Evolutionary conservation across 2,888 invertebrate species (phyloP).

Genomic region (Piscicola geometra): DNA sequence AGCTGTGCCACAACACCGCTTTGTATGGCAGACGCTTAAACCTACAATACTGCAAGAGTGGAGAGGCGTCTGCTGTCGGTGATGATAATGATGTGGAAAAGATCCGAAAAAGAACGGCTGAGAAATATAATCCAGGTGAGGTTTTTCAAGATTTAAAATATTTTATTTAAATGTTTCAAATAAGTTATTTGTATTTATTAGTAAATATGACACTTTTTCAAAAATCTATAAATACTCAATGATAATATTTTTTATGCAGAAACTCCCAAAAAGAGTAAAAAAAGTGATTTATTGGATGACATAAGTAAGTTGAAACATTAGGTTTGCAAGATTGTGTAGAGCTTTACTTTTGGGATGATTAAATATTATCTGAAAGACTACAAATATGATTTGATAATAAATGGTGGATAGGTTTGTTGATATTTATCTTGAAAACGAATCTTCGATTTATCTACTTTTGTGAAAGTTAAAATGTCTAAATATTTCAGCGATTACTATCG

Average conservation of each 20-base stretch:
- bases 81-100: constrained; percentile 66
- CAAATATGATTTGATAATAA: neutral
- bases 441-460: neutral
- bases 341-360: neutral
- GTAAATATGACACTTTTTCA: no score
- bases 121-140: constrained; percentile 46
- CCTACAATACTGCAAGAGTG: constrained; percentile 65
- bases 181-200: no score
- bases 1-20: constrained; percentile 91
- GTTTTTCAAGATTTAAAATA: neutral
- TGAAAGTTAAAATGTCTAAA: neutral
- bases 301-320: constrained; percentile 7
- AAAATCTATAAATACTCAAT: neutral
- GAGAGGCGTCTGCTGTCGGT: constrained; percentile 62
- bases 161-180: no score
- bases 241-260: neutral
- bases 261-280: neutral
- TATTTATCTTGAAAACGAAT: constrained; percentile 4
- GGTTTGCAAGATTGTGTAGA: neutral
- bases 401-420: constrained; percentile 6
- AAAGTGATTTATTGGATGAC: neutral
- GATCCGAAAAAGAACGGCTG: constrained; percentile 77
- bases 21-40: constrained; percentile 91
- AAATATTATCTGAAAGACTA: neutral
- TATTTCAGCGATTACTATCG: constrained; percentile 5